Percentiles rank a stretch among this genome's conserved stretches.
phyloP scores from a whole-genome alignment of 23 tunicate genomes.

The Diplosoma virens region DNA sequence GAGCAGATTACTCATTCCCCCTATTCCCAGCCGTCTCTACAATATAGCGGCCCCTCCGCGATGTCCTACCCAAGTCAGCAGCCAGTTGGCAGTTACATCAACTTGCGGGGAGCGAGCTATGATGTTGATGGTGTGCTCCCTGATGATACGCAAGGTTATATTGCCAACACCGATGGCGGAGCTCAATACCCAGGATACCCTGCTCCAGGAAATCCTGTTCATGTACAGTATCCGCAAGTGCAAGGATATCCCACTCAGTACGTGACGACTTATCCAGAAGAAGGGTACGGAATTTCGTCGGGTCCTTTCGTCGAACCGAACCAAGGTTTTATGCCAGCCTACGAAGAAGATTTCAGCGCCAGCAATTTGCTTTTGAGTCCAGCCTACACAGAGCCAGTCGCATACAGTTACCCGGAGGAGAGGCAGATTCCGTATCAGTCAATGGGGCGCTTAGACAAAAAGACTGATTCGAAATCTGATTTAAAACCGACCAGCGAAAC shows the following conservation, averaged over 20 bases:
- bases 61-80: slow-evolving; percentile 12
- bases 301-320: not conserved
- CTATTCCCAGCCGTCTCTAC: slow-evolving; percentile 8
- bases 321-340: not conserved
- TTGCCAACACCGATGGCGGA: slow-evolving; percentile 56
- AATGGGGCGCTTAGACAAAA: not conserved
- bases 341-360: slow-evolving; percentile 70
- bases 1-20: not conserved
- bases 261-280: not conserved
- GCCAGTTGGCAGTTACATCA: slow-evolving; percentile 44
- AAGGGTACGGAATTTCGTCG: not conserved
- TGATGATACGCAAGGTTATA: slow-evolving; percentile 68
- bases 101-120: slow-evolving; percentile 52
- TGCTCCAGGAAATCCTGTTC: not conserved
- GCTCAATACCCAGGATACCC: slow-evolving; percentile 32
- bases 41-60: slow-evolving; percentile 8
- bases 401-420: slow-evolving; percentile 34
- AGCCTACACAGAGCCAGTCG: slow-evolving; percentile 35
- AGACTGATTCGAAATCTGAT: not conserved
- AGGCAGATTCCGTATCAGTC: slow-evolving; percentile 35
- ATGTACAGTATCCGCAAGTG: slow-evolving; percentile 29
- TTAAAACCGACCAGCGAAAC: not conserved
- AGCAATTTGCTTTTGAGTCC: slow-evolving; percentile 52
- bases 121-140: slow-evolving; percentile 15
- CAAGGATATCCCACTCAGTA: slow-evolving; percentile 6